These are phyloP conservation scores for Actinemys pallida DNA, from an alignment of 2,113 vertebrate species.

Conservation along the genomic window DNA sequence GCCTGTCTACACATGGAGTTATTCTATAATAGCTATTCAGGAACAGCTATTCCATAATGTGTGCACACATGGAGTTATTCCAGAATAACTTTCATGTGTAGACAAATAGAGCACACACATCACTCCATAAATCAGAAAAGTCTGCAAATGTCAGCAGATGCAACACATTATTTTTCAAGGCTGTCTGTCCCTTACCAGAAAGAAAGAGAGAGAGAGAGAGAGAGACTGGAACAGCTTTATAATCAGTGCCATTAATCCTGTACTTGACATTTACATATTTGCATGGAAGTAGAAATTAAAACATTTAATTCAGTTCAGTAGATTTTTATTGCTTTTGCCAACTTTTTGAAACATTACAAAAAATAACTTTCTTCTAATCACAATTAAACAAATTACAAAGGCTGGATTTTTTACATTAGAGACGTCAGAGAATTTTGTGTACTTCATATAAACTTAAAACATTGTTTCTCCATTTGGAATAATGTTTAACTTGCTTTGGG, in stretches of 20 bases:
- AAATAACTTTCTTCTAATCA: slow-evolving; percentile 79
- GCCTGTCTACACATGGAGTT: not conserved
- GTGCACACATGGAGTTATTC: not conserved
- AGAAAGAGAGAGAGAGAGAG: too few species aligned
- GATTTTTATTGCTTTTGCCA: slow-evolving; percentile 92
- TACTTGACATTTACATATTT: not conserved
- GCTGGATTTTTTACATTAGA: slow-evolving; percentile 75
- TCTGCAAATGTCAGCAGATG: not conserved
- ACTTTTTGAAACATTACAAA: slow-evolving; percentile 82
- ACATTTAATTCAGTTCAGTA: slow-evolving; percentile 27
- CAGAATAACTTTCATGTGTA: not conserved
- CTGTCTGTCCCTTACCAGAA: not conserved
- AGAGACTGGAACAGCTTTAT: not conserved
- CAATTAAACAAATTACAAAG: slow-evolving; percentile 80
- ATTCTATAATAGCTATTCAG: not conserved
- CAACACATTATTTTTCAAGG: not conserved
- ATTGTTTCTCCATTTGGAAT: slow-evolving; percentile 63
- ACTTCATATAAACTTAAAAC: slow-evolving; percentile 75
- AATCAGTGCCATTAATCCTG: not conserved
- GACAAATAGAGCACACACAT: not conserved
- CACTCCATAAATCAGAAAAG: not conserved
- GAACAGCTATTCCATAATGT: not conserved
- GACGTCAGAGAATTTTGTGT: slow-evolving; percentile 46
- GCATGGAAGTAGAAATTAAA: not conserved
- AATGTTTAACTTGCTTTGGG: slow-evolving; percentile 73